Evolutionary conservation across 2,888 invertebrate genomes (phyloP).

Genomic region (Eretmocerus hayati): DNA sequence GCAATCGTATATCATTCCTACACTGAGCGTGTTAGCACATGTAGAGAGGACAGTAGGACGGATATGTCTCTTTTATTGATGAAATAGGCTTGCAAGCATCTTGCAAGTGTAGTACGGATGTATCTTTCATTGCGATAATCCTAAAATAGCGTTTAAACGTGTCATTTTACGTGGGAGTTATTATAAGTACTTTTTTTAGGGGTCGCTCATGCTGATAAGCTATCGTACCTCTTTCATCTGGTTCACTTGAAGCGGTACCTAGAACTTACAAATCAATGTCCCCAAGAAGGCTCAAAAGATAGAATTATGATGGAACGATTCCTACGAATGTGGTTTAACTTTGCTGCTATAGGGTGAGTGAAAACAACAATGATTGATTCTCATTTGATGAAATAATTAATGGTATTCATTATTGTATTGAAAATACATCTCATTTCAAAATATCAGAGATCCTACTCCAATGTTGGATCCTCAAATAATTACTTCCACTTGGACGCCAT

Average conservation of each 20-base stretch:
- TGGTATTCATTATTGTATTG: neutral
- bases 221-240: slow-evolving; percentile 52
- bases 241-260: slow-evolving; percentile 21
- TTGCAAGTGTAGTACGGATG: too few relatives aligned
- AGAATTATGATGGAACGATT: slow-evolving; percentile 26
- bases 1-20: too few relatives aligned
- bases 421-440: neutral
- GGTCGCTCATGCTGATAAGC: slow-evolving; percentile 57
- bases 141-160: too few relatives aligned
- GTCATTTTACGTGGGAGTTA: too few relatives aligned
- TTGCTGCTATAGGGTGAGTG: slow-evolving; percentile 34
- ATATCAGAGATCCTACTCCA: neutral
- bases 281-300: slow-evolving; percentile 26
- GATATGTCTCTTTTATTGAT: too few relatives aligned
- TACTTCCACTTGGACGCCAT: neutral
- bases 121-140: too few relatives aligned
- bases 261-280: slow-evolving; percentile 1
- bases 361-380: too few relatives aligned
- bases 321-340: slow-evolving; percentile 33
- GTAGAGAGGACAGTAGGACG: too few relatives aligned
- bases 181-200: slow-evolving; percentile 38
- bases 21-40: too few relatives aligned
- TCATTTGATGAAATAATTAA: neutral
- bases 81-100: too few relatives aligned
- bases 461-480: neutral